Conservation (phyloP, 1,140 invertebrate genomes). For the Cotesia chilonis region DNA sequence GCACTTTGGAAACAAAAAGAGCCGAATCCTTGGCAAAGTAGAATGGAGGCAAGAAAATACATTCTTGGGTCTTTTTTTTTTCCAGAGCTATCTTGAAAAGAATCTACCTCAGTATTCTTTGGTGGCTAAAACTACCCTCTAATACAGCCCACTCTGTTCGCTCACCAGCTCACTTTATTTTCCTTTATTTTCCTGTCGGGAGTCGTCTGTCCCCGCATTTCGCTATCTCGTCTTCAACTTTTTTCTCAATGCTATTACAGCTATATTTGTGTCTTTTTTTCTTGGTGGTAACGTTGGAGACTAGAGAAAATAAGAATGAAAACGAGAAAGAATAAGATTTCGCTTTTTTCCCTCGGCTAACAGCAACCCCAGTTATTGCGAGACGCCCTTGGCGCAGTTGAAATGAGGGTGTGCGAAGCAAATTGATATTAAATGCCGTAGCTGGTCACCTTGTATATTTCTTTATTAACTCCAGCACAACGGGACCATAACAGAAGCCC, state of each 20-base stretch:
- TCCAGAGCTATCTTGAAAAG: not conserved
- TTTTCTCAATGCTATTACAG: constrained; percentile 20
- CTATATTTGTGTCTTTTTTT: constrained; percentile 13
- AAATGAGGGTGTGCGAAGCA: constrained; percentile 48
- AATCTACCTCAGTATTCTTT: constrained; percentile 48
- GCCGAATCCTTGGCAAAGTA: too few species aligned
- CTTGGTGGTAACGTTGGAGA: not conserved
- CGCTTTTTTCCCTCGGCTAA: constrained; percentile 20
- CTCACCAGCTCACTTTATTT: constrained; percentile 34
- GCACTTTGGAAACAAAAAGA: too few species aligned
- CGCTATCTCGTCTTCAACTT: constrained; percentile 36
- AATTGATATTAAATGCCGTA: constrained; percentile 63
- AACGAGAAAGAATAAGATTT: not conserved
- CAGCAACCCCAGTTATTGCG: constrained; percentile 33
- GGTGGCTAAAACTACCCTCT: constrained; percentile 41
- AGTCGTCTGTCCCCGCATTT: constrained; percentile 26
- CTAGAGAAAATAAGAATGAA: constrained; percentile 17
- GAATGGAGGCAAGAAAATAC: too few species aligned
- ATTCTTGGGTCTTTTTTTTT: too few species aligned
- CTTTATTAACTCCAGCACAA: constrained; percentile 56
- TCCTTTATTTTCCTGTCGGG: constrained; percentile 42
- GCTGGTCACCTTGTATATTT: constrained; percentile 60
- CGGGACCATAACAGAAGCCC: constrained; percentile 36
- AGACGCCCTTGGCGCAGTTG: constrained; percentile 42
- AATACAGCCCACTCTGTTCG: constrained; percentile 4